Conservation (phyloP, 2,797 vertebrate genomes). For the Liasis olivaceus region DNA sequence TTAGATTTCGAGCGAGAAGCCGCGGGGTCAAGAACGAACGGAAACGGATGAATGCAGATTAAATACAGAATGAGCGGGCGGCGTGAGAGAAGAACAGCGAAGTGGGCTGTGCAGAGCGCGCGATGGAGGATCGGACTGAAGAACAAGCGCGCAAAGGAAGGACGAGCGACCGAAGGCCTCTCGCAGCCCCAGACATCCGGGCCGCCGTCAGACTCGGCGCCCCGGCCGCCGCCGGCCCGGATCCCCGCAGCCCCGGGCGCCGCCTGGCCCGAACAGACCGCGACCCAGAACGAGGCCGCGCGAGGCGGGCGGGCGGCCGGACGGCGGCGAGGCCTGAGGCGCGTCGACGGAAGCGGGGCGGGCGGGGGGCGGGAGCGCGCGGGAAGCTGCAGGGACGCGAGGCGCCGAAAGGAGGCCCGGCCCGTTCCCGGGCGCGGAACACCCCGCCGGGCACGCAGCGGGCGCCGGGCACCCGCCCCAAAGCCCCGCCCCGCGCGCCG, state of each 20-base stretch:
- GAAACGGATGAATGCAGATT: too few relatives aligned
- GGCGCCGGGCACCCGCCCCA: not conserved
- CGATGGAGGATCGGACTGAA: not conserved
- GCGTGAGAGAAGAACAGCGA: accelerated
- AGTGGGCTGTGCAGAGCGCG: not conserved
- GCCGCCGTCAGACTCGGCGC: not conserved
- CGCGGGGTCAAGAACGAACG: not conserved
- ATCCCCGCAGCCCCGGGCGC: not conserved
- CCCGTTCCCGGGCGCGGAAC: not conserved
- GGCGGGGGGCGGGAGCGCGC: not conserved
- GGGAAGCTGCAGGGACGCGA: not conserved
- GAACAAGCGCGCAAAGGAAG: not conserved
- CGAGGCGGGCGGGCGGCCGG: not conserved
- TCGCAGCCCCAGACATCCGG: not conserved
- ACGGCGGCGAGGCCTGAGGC: not conserved
- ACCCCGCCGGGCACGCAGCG: too few relatives aligned
- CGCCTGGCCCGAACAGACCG: not conserved
- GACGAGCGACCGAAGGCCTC: not conserved
- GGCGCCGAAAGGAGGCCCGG: accelerated
- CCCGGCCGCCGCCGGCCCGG: accelerated
- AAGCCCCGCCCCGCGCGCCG: not conserved
- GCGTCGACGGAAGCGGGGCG: too few relatives aligned
- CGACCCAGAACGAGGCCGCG: not conserved
- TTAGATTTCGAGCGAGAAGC: not conserved
- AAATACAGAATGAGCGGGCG: not conserved